Evolutionary conservation across 1,140 invertebrate species (phyloP).

Genomic region (Drosophila azteca): DNA sequence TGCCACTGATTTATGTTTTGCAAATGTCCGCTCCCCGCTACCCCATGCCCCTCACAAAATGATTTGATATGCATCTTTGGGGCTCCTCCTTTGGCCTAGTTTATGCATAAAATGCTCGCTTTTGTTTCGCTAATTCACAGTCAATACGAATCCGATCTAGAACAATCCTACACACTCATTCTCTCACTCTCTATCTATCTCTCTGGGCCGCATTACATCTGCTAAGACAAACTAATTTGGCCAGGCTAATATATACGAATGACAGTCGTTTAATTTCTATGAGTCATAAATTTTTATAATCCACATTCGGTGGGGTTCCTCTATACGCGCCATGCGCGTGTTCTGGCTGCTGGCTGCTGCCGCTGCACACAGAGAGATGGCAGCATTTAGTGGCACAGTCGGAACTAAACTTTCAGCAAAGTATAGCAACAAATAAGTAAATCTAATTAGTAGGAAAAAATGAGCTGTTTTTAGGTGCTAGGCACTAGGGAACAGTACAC

Average conservation of each 20-base stretch:
- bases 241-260: constrained; percentile 70
- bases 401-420: constrained; percentile 14
- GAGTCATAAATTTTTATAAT: constrained; percentile 77
- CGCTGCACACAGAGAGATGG: neutral
- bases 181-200: neutral
- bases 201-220: constrained; percentile 12
- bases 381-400: constrained; percentile 37
- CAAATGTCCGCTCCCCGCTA: too few species aligned
- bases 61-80: constrained; percentile 40
- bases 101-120: neutral
- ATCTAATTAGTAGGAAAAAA: constrained; percentile 51
- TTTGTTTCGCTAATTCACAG: too few species aligned
- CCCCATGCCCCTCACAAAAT: neutral
- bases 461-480: constrained; percentile 12
- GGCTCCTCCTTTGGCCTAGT: constrained; percentile 7
- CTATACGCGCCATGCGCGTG: neutral
- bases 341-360: neutral
- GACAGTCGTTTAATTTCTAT: constrained; percentile 74
- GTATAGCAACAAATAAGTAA: constrained; percentile 45
- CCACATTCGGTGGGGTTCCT: constrained; percentile 38
- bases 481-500: neutral
- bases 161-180: constrained; percentile 1
- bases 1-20: constrained; percentile 47
- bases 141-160: too few species aligned
- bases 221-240: constrained; percentile 64